A percentile compares a stretch with the other conserved stretches of the same genome.
These are phyloP conservation scores for Drosophila arizonae DNA, from an alignment of 1,140 invertebrate species.

Conservation along the genomic window DNA sequence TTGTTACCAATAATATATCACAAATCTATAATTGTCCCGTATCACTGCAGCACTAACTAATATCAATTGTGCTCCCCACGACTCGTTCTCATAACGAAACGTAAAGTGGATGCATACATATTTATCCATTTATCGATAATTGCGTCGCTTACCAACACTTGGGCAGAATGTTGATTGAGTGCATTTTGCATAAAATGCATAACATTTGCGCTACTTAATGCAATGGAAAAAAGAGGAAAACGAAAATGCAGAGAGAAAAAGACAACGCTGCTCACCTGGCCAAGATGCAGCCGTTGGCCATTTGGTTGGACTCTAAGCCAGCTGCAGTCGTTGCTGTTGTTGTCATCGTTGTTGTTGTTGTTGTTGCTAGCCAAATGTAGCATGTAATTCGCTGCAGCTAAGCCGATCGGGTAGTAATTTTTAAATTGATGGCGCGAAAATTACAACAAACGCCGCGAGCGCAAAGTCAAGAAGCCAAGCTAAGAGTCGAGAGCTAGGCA, in stretches of 20 bases:
- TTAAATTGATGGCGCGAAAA: slow-evolving; percentile 77
- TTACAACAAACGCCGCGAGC: slow-evolving; percentile 68
- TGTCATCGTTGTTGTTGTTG: slow-evolving; percentile 16
- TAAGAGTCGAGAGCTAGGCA: slow-evolving; percentile 19
- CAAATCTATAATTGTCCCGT: not conserved
- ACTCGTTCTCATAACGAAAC: slow-evolving; percentile 3
- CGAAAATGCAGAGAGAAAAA: not conserved
- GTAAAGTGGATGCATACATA: slow-evolving; percentile 45
- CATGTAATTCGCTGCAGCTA: slow-evolving; percentile 62
- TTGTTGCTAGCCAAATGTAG: slow-evolving; percentile 59
- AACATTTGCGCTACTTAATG: slow-evolving; percentile 72
- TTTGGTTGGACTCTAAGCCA: slow-evolving; percentile 26
- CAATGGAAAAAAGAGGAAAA: slow-evolving; percentile 35
- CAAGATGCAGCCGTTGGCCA: slow-evolving; percentile 4
- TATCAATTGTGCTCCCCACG: not conserved
- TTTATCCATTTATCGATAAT: slow-evolving; percentile 61
- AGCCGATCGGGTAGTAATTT: slow-evolving; percentile 61
- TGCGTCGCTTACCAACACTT: slow-evolving; percentile 54
- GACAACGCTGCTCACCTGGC: slow-evolving; percentile 41
- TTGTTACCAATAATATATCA: not conserved
- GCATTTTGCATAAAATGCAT: slow-evolving; percentile 63
- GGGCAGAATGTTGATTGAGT: slow-evolving; percentile 19
- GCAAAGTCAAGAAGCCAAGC: slow-evolving; percentile 62
- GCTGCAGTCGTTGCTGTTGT: slow-evolving; percentile 42
- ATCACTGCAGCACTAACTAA: not conserved